Conservation (phyloP, 2,797 vertebrate species). For the Manis crassicaudata region DNA sequence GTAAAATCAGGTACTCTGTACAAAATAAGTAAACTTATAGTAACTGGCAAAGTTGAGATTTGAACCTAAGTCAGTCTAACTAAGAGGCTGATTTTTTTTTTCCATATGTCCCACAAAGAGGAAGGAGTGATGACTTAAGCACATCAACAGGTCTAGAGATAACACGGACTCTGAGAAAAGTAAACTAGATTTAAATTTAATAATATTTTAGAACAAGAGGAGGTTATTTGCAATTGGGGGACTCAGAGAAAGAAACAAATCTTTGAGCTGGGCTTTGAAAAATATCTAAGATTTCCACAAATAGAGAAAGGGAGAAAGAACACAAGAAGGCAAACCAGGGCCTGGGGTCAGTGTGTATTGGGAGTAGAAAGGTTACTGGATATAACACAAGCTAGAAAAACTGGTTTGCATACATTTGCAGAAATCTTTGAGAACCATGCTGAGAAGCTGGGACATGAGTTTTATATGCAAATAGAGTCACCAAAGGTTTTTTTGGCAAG, state of each 20-base stretch:
- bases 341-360: neutral
- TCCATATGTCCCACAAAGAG: neutral
- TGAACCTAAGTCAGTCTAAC: neutral
- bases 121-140: neutral
- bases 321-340: neutral
- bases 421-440: neutral
- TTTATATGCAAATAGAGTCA: neutral
- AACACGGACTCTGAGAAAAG: neutral
- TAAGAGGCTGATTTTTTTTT: neutral
- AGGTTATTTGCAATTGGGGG: neutral
- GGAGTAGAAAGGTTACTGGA: neutral
- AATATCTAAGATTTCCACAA: neutral
- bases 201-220: neutral
- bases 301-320: neutral
- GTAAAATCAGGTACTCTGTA: neutral
- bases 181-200: neutral
- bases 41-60: neutral
- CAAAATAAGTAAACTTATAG: constrained; percentile 7
- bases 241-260: constrained; percentile 12
- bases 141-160: neutral
- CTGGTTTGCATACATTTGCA: neutral
- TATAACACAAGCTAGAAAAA: neutral
- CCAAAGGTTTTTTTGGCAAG: neutral
- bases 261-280: neutral
- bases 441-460: neutral